Percentiles rank a stretch among this genome's conserved stretches.
Evolutionary conservation across 2,113 vertebrate genomes (phyloP).

Genomic region (Oryzias celebensis): DNA sequence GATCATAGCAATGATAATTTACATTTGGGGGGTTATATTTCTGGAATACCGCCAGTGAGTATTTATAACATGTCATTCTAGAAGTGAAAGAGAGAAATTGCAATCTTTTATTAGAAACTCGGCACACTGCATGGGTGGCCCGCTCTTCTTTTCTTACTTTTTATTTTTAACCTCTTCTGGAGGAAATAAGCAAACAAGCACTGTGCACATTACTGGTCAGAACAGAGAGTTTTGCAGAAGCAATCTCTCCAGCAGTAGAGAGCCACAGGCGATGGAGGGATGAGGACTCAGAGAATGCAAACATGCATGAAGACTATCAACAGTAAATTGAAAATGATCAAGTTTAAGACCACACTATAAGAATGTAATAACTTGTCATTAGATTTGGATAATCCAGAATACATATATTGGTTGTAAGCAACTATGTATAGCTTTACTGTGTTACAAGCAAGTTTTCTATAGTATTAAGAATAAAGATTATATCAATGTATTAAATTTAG

Average conservation of each 20-base stretch:
- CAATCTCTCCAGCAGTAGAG: neutral
- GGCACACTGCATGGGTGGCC: conserved; percentile 14
- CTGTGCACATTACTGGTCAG: conserved; percentile 13
- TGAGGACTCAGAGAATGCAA: conserved; percentile 19
- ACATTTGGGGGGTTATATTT: conserved; percentile 9
- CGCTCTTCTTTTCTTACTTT: neutral
- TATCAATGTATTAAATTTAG: no score
- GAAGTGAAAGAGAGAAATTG: conserved; percentile 16
- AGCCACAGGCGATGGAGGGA: neutral
- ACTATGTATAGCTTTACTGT: no score
- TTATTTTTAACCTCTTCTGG: conserved; percentile 1
- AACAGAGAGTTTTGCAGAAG: neutral
- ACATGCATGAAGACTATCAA: conserved; percentile 33
- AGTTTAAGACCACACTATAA: conserved; percentile 51
- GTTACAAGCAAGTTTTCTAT: no score
- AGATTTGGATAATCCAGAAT: no score
- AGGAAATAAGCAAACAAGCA: conserved; percentile 20
- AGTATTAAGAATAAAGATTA: no score
- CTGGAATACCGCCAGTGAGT: conserved; percentile 19
- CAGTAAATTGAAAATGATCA: conserved; percentile 31
- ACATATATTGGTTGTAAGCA: no score
- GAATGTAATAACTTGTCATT: conserved; percentile 37
- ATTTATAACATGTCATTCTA: conserved; percentile 45
- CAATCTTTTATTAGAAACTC: conserved; percentile 34
- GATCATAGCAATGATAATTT: conserved; percentile 18